Percentiles rank a stretch among this genome's conserved stretches.
Conservation (phyloP, 1,140 invertebrate species). For the Penaeus indicus region DNA sequence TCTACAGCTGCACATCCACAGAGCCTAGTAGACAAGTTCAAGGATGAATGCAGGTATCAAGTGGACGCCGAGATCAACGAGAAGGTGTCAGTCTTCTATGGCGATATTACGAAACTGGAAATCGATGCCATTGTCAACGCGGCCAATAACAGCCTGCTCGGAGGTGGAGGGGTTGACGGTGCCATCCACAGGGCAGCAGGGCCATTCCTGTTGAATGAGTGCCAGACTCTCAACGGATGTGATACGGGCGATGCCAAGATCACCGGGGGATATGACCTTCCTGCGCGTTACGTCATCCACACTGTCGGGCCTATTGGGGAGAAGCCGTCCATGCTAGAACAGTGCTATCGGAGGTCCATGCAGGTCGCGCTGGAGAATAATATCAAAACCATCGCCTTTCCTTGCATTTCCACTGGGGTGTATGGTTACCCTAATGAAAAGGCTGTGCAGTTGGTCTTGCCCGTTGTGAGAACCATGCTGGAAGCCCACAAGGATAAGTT, state of each 20-base stretch:
- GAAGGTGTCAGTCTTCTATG: constrained; percentile 71
- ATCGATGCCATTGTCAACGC: constrained; percentile 94
- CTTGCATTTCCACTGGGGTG: constrained; percentile 88
- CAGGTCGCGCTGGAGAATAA: constrained; percentile 75
- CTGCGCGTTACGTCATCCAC: constrained; percentile 86
- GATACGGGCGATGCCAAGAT: constrained; percentile 84
- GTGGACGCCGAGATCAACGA: constrained; percentile 64
- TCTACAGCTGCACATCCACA: background rate
- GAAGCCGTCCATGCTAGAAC: constrained; percentile 76
- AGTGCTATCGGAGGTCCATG: constrained; percentile 81
- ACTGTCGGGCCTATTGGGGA: constrained; percentile 86
- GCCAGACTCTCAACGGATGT: constrained; percentile 80
- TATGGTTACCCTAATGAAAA: constrained; percentile 77
- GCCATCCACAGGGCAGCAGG: constrained; percentile 88
- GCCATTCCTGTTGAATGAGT: constrained; percentile 78
- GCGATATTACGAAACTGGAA: constrained; percentile 90
- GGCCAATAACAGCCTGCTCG: constrained; percentile 83
- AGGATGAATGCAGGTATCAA: constrained; percentile 40
- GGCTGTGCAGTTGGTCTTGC: constrained; percentile 71
- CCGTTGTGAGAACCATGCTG: constrained; percentile 70
- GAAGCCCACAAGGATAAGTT: constrained; percentile 70
- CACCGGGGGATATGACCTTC: constrained; percentile 83
- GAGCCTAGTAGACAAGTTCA: background rate
- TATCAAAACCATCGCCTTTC: constrained; percentile 82
- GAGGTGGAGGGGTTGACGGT: constrained; percentile 91